A percentile compares a stretch with the other conserved stretches of the same genome.
phyloP scores from a whole-genome alignment of 64 coral and sea anemone genomes.

The Dendronephthya gigantea region DNA sequence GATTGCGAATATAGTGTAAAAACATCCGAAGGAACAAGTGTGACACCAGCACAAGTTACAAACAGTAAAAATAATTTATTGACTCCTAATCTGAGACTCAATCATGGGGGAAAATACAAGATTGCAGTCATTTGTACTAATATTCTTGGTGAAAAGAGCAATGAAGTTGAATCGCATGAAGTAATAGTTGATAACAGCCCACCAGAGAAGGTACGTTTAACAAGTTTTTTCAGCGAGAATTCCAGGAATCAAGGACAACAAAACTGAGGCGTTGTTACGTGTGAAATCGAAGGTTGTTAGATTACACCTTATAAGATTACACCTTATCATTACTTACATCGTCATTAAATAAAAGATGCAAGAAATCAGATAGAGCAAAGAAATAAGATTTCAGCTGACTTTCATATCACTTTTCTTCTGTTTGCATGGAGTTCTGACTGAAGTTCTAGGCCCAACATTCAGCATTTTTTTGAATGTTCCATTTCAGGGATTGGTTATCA shows the following conservation, averaged over 20 bases:
- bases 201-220: conserved; percentile 49
- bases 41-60: background rate
- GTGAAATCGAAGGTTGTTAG: too few species aligned
- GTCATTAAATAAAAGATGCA: too few species aligned
- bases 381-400: too few species aligned
- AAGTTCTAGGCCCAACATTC: too few species aligned
- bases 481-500: background rate
- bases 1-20: conserved; percentile 41
- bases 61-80: background rate
- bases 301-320: too few species aligned
- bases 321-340: too few species aligned
- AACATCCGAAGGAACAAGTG: background rate
- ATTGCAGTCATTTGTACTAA: conserved; percentile 39
- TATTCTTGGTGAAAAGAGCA: conserved; percentile 34
- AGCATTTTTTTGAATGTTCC: background rate
- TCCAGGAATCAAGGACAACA: too few species aligned
- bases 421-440: too few species aligned
- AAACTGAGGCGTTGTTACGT: too few species aligned
- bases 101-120: conserved; percentile 39
- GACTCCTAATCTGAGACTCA: conserved; percentile 10
- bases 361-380: too few species aligned
- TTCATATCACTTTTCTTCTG: too few species aligned
- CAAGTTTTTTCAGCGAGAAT: too few species aligned
- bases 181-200: conserved; percentile 52
- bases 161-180: background rate